Evolutionary conservation across 2,888 invertebrate genomes (phyloP), one percentile per base, ranked within the genome.

Genomic region (Theretra japonica): DNA sequence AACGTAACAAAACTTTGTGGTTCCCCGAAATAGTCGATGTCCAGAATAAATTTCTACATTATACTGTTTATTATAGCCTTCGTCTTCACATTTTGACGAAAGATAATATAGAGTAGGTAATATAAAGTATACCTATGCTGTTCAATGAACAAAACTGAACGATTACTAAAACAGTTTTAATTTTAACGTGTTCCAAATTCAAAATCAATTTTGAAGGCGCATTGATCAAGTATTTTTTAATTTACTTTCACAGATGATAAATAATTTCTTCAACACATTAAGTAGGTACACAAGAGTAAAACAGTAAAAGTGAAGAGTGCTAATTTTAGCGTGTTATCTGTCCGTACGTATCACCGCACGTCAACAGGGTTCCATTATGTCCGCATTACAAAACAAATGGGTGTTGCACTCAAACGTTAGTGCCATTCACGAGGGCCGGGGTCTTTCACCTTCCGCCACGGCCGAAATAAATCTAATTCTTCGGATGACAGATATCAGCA

Each of bases 401-500:
- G 33, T 33, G 69, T 65, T 53, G 41, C 41, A 53, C 11, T 65
- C n/a, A 70, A 68, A 71, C 28, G 50, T 48, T 65, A 58, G 48
- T 59, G 53, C 50, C 48, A 17, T 70, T 25, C 28, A 53, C 56
- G 73, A 77, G 89, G 90, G 91, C 88, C 82, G 81, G 86, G 92
- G 91, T 90, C 91, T 86, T 92, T 91, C 90, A 92, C 90, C 93
- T 93, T 92, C 90, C 88, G 89, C 84, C 82, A 84, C 84, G 88
- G 88, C 90, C 86, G 90, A 93, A 92, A 94, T 94, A 92, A 94
- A 94, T 94, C 92, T 93, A 92, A 93, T 92, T 90, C 92, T 80
- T 91, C 80, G 89, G 91, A 93, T 94, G 94, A 94, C 93, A 93
- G 93, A 93, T 93, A 94, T 93, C 94, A 93, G 94, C 91, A 90